Conservation (phyloP, 2,888 invertebrate species). For the Agrochola lota region DNA sequence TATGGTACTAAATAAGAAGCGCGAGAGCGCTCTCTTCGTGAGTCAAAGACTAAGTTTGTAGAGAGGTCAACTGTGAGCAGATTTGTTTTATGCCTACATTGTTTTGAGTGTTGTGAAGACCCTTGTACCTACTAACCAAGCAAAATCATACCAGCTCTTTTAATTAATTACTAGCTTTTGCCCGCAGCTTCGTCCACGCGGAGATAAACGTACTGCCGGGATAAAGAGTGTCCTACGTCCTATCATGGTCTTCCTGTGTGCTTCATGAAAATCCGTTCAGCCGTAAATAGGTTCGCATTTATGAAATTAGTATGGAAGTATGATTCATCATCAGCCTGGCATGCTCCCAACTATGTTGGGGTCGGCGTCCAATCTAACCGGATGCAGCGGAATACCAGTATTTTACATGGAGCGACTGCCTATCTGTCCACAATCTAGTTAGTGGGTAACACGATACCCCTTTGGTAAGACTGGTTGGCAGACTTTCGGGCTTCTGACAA, state of each 20-base stretch:
- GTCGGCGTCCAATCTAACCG: too few species aligned
- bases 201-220: too few species aligned
- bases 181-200: too few species aligned
- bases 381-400: too few species aligned
- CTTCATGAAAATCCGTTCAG: not conserved
- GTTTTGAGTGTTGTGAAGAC: not conserved
- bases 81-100: slow-evolving; percentile 19
- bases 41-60: slow-evolving; percentile 65
- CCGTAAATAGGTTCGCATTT: not conserved
- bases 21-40: slow-evolving; percentile 65
- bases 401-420: too few species aligned
- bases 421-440: too few species aligned
- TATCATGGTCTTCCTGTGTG: not conserved
- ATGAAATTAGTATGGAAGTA: not conserved
- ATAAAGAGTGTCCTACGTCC: not conserved
- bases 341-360: too few species aligned
- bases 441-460: too few species aligned
- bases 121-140: not conserved
- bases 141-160: not conserved
- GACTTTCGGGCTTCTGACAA: too few species aligned
- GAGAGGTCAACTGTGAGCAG: not conserved
- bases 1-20: slow-evolving; percentile 79
- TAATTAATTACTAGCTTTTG: too few species aligned
- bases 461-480: too few species aligned
- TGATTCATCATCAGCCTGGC: too few species aligned